Evolutionary conservation across 2,888 invertebrate genomes (phyloP).

Genomic region (Temnothorax ravouxi): DNA sequence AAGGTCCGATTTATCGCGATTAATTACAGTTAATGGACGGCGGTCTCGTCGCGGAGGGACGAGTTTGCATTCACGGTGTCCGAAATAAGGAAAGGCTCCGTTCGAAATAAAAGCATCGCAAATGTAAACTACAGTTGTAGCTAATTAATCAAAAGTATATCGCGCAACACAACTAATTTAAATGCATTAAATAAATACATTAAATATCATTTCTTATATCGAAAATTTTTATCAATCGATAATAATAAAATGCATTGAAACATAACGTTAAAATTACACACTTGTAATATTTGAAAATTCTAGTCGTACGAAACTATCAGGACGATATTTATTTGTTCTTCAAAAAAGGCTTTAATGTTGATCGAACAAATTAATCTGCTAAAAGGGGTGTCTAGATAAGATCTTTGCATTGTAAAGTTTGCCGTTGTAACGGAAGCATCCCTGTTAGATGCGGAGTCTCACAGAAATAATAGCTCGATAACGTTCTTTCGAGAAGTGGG

Average conservation of each 20-base stretch:
- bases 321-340: too few species aligned
- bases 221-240: not conserved
- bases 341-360: not conserved
- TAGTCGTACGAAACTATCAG: not conserved
- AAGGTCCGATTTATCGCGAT: conserved; percentile 54
- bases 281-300: not conserved
- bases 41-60: not conserved
- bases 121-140: not conserved
- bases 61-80: conserved; percentile 27
- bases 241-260: not conserved
- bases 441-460: conserved; percentile 12
- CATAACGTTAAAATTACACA: not conserved
- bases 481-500: conserved; percentile 58
- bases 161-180: not conserved
- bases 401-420: conserved; percentile 16
- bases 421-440: conserved; percentile 4
- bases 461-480: conserved; percentile 50
- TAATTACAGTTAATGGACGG: conserved; percentile 65
- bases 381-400: conserved; percentile 13
- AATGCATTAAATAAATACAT: not conserved
- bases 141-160: conserved; percentile 2
- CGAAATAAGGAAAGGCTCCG: not conserved
- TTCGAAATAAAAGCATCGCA: conserved; percentile 5
- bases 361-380: not conserved
- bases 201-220: not conserved